These are phyloP conservation scores for Teleopsis dalmanni DNA, from an alignment of 1,140 invertebrate species.

Conservation along the genomic window DNA sequence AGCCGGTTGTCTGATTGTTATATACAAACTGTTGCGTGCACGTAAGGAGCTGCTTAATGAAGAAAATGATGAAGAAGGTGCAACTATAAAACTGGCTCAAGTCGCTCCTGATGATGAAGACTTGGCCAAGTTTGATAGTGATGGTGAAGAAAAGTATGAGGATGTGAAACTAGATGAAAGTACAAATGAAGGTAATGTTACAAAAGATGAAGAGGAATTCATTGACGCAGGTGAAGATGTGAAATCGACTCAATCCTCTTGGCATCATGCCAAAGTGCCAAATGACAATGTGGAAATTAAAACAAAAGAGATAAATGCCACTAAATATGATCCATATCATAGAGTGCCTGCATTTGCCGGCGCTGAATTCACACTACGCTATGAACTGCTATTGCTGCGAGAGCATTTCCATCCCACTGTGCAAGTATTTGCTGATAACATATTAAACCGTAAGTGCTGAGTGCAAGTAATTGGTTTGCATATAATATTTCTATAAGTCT, in stretches of 20 bases:
- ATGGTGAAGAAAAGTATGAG: slow-evolving; percentile 50
- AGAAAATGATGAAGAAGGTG: background rate
- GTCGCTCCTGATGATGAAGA: slow-evolving; percentile 14
- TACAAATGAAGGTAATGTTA: slow-evolving; percentile 32
- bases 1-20: slow-evolving; percentile 38
- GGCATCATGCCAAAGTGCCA: slow-evolving; percentile 30
- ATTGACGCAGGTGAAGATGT: slow-evolving; percentile 18
- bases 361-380: slow-evolving; percentile 57
- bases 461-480: background rate
- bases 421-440: slow-evolving; percentile 72
- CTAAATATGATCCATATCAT: slow-evolving; percentile 60
- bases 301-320: slow-evolving; percentile 25
- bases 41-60: slow-evolving; percentile 22
- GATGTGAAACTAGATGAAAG: slow-evolving; percentile 47
- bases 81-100: background rate
- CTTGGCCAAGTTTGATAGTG: slow-evolving; percentile 42
- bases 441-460: slow-evolving; percentile 61
- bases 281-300: slow-evolving; percentile 9
- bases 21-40: slow-evolving; percentile 38
- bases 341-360: slow-evolving; percentile 80
- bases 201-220: slow-evolving; percentile 12
- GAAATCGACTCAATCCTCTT: slow-evolving; percentile 13
- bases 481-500: background rate
- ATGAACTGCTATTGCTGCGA: slow-evolving; percentile 64
- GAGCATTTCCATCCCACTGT: slow-evolving; percentile 89